Base-by-base conservation (phyloP, 2,888 invertebrate genomes). In the Acanthococcus lagerstroemiae region DNA sequence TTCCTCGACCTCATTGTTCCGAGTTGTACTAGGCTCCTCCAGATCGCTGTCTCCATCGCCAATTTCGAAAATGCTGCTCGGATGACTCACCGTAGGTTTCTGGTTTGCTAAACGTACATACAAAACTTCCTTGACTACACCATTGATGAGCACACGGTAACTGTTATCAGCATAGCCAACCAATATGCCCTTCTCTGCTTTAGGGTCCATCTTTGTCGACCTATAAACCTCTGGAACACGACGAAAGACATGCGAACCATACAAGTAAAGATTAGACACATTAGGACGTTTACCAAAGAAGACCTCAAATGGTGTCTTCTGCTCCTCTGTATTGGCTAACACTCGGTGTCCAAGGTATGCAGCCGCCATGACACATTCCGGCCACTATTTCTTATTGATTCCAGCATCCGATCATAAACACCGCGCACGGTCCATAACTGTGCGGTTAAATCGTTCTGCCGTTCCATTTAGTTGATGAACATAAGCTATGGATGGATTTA, bases 161-260 rank as follows among this genome's bases (percentile, higher is more conserved):
- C 57, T 44, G 4, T 44, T 12, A 24, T 57, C 57, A 19, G 44
- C 44, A 22, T 57, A 57, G 15, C 57, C 45, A 17, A 30, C 19
- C 7, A 57, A 7, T 22, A 44, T 19, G 7, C 37, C 37, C 15
- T 15, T 4, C 15, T 57, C 57, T n/a, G 57, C 57, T 22, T 57
- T 57, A 4, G 12, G 4, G 17, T 55, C 55, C 55, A 50, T 65
- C 58, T 68, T 70, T 5, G 52, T 67, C 69, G 65, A 70, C 69
- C 72, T 71, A 67, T 60, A 63, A 27, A 61, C 69, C 67, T 73
- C 73, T 4, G 72, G 73, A 26, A 72, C 55, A 52, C 72, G 69
- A 1, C 72, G 72, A 70, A 69, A 72, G 9, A 72, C 71, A 70
- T 56, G 72, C 69, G 72, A 72, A 71, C 71, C 71, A 72, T 22